Conservation (phyloP, 2,888 invertebrate species). For the Ditula angustiorana region DNA sequence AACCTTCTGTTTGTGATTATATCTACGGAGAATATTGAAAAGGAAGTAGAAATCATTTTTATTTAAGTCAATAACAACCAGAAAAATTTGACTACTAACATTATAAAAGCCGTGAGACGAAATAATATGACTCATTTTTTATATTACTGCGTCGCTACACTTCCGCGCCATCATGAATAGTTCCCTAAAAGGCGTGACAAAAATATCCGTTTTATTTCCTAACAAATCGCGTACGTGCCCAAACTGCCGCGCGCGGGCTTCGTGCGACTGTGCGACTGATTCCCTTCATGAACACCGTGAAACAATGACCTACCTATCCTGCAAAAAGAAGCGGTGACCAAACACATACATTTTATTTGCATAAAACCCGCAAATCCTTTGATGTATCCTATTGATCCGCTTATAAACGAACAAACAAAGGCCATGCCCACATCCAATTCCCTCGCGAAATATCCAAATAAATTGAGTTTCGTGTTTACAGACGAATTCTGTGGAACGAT, state of each 20-base stretch:
- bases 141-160: slow-evolving; percentile 6
- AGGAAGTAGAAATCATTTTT: too few relatives aligned
- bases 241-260: neutral
- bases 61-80: too few relatives aligned
- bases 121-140: neutral
- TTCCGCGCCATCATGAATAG: slow-evolving; percentile 4
- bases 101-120: neutral
- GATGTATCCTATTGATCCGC: slow-evolving; percentile 48
- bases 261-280: neutral
- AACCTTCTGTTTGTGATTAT: too few relatives aligned
- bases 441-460: slow-evolving; percentile 35
- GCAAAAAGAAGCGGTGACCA: slow-evolving; percentile 8
- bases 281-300: neutral
- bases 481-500: slow-evolving; percentile 22
- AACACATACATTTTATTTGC: slow-evolving; percentile 41
- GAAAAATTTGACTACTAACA: neutral
- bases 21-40: too few relatives aligned
- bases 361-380: slow-evolving; percentile 50
- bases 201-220: slow-evolving; percentile 3
- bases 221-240: neutral
- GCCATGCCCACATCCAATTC: slow-evolving; percentile 29
- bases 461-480: slow-evolving; percentile 23
- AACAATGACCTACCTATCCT: neutral
- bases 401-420: slow-evolving; percentile 40
- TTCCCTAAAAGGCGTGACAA: slow-evolving; percentile 2